Evolutionary conservation across 2,113 vertebrate species (phyloP).

Genomic region (Sus scrofa): T2T-Sscrofa CM000821.6:17051001-17051500

Average conservation of each 20-base stretch:
- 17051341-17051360: neutral
- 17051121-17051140: neutral
- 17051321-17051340: neutral
- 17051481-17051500: neutral
- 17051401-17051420: neutral
- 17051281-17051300: neutral
- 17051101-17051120: neutral
- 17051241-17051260: neutral
- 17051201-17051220: neutral
- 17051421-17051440: neutral
- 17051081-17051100: fast-evolving
- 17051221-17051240: neutral
- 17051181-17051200: neutral
- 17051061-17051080: neutral
- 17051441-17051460: neutral
- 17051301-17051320: neutral
- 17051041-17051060: neutral
- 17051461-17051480: neutral
- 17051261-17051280: neutral
- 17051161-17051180: neutral
- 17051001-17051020: neutral
- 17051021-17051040: neutral
- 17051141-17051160: neutral
- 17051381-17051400: neutral
- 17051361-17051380: too few relatives aligned